A percentile compares a stretch with the other conserved stretches of the same genome.
Evolutionary conservation across 2,888 invertebrate genomes (phyloP).

Genomic region (Nesidiocoris tenuis): DNA sequence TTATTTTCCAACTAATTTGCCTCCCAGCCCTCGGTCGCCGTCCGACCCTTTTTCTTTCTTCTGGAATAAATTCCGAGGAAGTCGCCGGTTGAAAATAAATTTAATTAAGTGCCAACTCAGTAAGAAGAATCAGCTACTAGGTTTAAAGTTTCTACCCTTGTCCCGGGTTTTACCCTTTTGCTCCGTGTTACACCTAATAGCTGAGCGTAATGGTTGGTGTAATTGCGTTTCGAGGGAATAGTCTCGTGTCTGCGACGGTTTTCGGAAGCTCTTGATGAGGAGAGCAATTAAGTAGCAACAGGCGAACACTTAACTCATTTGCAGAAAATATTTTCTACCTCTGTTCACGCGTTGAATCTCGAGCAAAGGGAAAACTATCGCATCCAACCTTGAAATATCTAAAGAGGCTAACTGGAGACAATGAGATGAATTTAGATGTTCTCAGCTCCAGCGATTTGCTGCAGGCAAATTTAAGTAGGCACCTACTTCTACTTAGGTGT

Average conservation of each 20-base stretch:
- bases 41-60: conserved; percentile 20
- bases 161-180: not conserved
- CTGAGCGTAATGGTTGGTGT: conserved; percentile 38
- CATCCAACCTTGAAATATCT: too few relatives aligned
- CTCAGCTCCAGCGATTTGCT: too few relatives aligned
- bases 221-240: conserved; percentile 40
- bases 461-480: too few relatives aligned
- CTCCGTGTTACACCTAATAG: conserved; percentile 11
- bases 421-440: too few relatives aligned
- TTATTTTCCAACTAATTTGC: conserved; percentile 45
- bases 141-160: not conserved
- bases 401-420: too few relatives aligned
- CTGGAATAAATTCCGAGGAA: conserved; percentile 36
- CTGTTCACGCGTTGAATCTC: too few relatives aligned
- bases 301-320: conserved; percentile 21
- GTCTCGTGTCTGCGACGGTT: conserved; percentile 5
- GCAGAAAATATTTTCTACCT: not conserved
- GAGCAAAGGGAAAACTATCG: too few relatives aligned
- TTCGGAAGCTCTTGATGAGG: conserved; percentile 1
- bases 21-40: conserved; percentile 2
- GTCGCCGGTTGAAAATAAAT: conserved; percentile 38
- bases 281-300: conserved; percentile 24
- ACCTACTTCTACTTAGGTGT: too few relatives aligned
- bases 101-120: conserved; percentile 41
- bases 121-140: conserved; percentile 29